Base-by-base conservation (phyloP, 2,888 invertebrate species). In the Cataglyphis cursor region DNA sequence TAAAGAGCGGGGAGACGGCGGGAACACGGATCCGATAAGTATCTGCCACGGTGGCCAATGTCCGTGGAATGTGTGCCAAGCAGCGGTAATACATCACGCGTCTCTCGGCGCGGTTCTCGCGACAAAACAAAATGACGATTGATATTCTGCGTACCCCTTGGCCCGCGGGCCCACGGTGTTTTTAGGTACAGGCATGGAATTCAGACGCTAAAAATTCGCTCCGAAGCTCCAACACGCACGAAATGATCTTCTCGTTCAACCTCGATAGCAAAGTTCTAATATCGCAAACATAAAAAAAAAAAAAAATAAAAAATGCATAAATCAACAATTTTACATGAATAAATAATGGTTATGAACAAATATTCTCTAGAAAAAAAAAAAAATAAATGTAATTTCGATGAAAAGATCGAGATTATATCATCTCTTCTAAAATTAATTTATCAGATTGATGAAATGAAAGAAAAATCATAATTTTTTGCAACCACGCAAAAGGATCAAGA, bases 51-150 rank as follows among this genome's bases (percentile, higher is more conserved):
- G 84, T 86, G 85, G 84, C 70, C 82, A 84, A 66, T 70, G 75
- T 81, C 70, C 76, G 64, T 44, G 84, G 89, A 89, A 89, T 89
- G 87, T 87, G 85, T 84, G 87, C 83, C 87, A 84, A 73, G 57
- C 75, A 76, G 62, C 48, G 82, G 74, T 82, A 82, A 72, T 70
- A 66, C 72, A 81, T 89, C 88, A 81, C 72, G 86, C 78, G 83
- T 48, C 70, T 75, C 65, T 54, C 70, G 21, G 72, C 66, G 81
- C 51, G 31, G 24, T 51, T 51, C 18, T 41, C 74, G 62, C 80
- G 87, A 59, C 87, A 82, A 86, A 86, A 88, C 81, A 81, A 59
- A 81, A 78, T 75, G 62, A 61, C 84, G 75, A 84, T 86, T 85
- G 84, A 86, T 86, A 84, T 86, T 84, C 81, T 18, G 24, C 64